Base-by-base conservation (phyloP, 2,888 invertebrate genomes). In the Ennomos fuscantarius region DNA sequence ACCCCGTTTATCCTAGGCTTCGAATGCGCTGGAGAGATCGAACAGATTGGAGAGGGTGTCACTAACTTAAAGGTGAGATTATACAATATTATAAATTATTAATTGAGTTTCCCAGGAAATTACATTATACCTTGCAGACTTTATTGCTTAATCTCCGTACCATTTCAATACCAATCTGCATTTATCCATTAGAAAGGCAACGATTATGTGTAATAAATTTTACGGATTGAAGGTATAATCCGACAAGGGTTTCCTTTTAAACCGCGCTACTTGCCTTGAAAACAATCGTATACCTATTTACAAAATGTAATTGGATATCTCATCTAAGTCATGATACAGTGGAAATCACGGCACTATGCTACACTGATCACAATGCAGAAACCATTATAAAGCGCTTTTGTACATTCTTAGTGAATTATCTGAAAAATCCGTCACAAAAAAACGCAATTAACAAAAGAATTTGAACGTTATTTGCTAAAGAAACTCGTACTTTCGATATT, bases 1-100 rank as follows among this genome's bases (percentile, higher is more conserved):
- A 96, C 96, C 6, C 97, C 97, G 5, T 96, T 97, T 89, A 96
- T 96, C 79, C 94, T 97, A 81, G 97, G 97, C 58, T 96, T 97
- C 75, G 97, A 97, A 84, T 97, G 97, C 83, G 96, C 97, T 52
- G 97, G 97, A 49, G 95, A 95, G 74, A 94, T 97, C 65, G 96
- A 96, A 79, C 95, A 95, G 76, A 93, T 96, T 60, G 96, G 96
- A 69, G 96, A 96, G 79, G 95, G 95, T 40, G 96, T 96, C 63
- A 95, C 95, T 79, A 95, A 95, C 79, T 95, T 96, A 80, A 94
- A 95, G 93, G 96, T 96, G 83, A 89, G 68, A 49, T 24, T 24
- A 31, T 36, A 36, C 32, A 9, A n/a, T n/a, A n/a, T n/a, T n/a
- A n/a, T n/a, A n/a, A n/a, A n/a, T n/a, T n/a, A n/a, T n/a, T n/a